A percentile compares a stretch with the other conserved stretches of the same genome.
Evolutionary conservation across 2,888 invertebrate species (phyloP).

Genomic region (Sinopyrophorus schimmeli): DNA sequence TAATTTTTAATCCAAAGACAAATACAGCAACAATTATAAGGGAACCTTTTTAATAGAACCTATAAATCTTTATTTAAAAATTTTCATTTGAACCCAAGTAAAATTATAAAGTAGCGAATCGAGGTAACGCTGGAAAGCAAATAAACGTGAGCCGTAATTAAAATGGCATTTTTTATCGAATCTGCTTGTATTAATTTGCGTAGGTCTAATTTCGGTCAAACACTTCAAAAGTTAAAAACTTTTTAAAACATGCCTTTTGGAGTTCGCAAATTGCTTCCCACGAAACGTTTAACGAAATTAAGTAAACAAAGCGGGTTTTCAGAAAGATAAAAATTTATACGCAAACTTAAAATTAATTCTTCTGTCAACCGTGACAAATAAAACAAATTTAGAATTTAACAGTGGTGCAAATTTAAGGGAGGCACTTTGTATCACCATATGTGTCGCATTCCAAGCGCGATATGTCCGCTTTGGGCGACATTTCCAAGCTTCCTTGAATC

Average conservation of each 20-base stretch:
- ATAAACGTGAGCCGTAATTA: no score
- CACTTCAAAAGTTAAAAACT: background rate
- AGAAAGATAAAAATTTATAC: slow-evolving; percentile 10
- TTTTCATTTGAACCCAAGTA: no score
- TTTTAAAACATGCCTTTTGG: background rate
- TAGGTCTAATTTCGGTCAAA: slow-evolving; percentile 1
- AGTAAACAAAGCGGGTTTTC: background rate
- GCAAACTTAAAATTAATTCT: slow-evolving; percentile 25
- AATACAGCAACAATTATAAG: no score
- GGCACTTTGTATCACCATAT: slow-evolving; percentile 40
- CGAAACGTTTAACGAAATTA: slow-evolving; percentile 8
- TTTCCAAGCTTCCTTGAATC: slow-evolving; percentile 37
- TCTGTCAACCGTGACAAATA: slow-evolving; percentile 29
- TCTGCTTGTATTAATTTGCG: no score
- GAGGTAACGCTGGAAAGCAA: no score
- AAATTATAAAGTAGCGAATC: no score
- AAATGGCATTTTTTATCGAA: no score
- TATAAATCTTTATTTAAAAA: no score
- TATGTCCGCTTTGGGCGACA: slow-evolving; percentile 36
- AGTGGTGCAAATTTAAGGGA: slow-evolving; percentile 28
- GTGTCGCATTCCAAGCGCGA: slow-evolving; percentile 42
- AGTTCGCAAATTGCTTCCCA: background rate
- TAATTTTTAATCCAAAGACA: no score
- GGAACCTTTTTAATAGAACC: no score
- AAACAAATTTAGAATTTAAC: slow-evolving; percentile 30